These are phyloP conservation scores for Probosciger aterrimus DNA, from an alignment of 2,113 vertebrate genomes.

Conservation along the genomic window DNA sequence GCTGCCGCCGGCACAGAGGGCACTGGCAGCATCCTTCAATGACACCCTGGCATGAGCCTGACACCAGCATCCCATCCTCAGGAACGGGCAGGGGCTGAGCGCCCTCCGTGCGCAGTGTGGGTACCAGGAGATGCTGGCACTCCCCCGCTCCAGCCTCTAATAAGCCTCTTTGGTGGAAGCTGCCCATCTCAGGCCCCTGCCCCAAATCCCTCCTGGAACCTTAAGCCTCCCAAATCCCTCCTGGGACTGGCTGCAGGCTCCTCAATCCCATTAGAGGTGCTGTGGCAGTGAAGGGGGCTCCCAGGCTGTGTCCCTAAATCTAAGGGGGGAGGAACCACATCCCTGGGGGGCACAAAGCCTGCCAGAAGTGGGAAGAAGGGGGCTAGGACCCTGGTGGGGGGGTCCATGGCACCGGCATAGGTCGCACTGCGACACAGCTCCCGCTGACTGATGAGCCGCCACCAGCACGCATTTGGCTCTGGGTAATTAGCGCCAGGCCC, in stretches of 20 bases:
- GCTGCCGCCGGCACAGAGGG: background rate
- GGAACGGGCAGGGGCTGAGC: background rate
- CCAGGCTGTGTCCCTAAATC: background rate
- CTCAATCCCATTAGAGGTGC: conserved; percentile 40
- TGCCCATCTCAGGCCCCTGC: background rate
- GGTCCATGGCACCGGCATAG: background rate
- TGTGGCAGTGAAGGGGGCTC: background rate
- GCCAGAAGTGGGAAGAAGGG: rapidly evolving
- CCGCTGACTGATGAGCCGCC: background rate
- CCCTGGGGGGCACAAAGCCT: background rate
- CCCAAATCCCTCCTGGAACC: conserved; percentile 63
- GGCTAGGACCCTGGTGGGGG: background rate
- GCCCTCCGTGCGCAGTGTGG: background rate
- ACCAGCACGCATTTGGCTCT: conserved; percentile 15
- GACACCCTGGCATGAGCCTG: rapidly evolving
- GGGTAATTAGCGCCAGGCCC: conserved; percentile 73
- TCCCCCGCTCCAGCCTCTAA: background rate
- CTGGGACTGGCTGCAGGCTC: background rate
- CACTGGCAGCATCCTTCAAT: background rate
- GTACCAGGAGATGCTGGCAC: background rate
- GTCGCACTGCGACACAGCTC: conserved; percentile 57
- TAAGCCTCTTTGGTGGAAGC: conserved; percentile 56
- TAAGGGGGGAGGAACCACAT: rapidly evolving
- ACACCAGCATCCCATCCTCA: rapidly evolving
- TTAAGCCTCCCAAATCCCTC: conserved; percentile 64